Base-by-base conservation (phyloP, 2,888 invertebrate species). In the Spatulosminthurus flaviceps region DNA sequence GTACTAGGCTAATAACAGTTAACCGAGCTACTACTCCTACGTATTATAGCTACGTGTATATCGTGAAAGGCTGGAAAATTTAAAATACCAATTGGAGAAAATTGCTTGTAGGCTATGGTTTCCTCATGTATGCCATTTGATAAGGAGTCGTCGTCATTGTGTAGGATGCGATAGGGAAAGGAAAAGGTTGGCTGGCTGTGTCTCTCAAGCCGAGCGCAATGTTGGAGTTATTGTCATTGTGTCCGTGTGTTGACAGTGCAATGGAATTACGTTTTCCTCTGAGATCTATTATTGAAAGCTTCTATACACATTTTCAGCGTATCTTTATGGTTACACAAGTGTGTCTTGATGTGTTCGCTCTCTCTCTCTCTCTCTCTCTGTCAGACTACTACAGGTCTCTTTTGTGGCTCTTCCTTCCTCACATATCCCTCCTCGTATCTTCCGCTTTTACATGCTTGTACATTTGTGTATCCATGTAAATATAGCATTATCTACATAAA, bases 211-310 rank as follows among this genome's bases (percentile, higher is more conserved):
- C 51, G 16, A 51, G 51, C 16, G 51, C 51, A 13, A 51, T 51
- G 51, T 51, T 19, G 7, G 16, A 51, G 51, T 19, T 51, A 51
- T 34, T 70, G 43, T 72, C 72, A 72, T 28, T 26, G 24, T 9
- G 43, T 16, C 51, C 26, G 51, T 26, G 51, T 72, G 72, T 72
- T 72, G 72, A 72, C 72, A 72, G 72, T 51, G 51, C 51, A 51
- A 69, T 69, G 34, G 69, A 69, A 69, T 69, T 69, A 69, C 69
- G 24, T 69, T 69, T 22, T 69, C 69, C 29, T 69, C 69, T 29
- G 69, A 69, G 28, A 69, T 69, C 69, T 69, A 69, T 69, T 69
- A 69, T 69, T 69, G 69, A 69, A 69, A 69, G 21, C 29, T 29
- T 69, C 69, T 13, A 51, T 51, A 51, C 34, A 34, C 34, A 34